phyloP scores from a whole-genome alignment of 2,113 vertebrate genomes.

The Heteronetta atricapilla region DNA sequence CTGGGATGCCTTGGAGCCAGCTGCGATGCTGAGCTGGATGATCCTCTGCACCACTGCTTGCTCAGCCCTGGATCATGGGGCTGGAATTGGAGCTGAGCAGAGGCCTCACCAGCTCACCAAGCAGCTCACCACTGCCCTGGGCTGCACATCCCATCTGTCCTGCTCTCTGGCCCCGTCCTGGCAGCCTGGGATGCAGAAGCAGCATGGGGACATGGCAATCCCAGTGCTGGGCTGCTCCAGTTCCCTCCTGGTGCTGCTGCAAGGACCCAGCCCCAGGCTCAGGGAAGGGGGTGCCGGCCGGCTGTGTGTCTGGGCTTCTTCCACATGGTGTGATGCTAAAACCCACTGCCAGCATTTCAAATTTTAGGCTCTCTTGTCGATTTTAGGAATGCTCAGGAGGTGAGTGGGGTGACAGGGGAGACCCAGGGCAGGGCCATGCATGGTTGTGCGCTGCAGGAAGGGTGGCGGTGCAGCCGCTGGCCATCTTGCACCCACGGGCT shows the following conservation, averaged over 20 bases:
- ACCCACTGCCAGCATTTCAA: not conserved
- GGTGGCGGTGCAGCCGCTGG: too few species aligned
- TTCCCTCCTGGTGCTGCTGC: rapidly evolving
- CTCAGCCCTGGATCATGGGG: not conserved
- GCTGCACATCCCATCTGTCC: too few species aligned
- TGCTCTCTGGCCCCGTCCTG: not conserved
- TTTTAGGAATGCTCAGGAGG: not conserved
- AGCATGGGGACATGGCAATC: rapidly evolving
- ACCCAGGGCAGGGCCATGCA: rapidly evolving
- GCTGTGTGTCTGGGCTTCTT: rapidly evolving
- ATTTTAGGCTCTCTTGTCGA: not conserved
- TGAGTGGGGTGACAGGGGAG: not conserved
- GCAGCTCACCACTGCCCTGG: not conserved
- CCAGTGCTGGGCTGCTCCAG: rapidly evolving
- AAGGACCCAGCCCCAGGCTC: rapidly evolving
- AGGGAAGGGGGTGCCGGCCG: rapidly evolving
- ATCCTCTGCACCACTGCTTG: not conserved
- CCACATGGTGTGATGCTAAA: rapidly evolving
- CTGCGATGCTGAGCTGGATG: not conserved
- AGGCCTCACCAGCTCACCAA: not conserved
- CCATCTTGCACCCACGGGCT: not conserved
- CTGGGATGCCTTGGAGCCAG: not conserved
- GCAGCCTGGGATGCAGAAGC: not conserved
- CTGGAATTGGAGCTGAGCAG: not conserved
- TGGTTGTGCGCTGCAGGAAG: not conserved